Base-by-base conservation (phyloP, 2,797 vertebrate species). In the Malacoraja senta region DNA sequence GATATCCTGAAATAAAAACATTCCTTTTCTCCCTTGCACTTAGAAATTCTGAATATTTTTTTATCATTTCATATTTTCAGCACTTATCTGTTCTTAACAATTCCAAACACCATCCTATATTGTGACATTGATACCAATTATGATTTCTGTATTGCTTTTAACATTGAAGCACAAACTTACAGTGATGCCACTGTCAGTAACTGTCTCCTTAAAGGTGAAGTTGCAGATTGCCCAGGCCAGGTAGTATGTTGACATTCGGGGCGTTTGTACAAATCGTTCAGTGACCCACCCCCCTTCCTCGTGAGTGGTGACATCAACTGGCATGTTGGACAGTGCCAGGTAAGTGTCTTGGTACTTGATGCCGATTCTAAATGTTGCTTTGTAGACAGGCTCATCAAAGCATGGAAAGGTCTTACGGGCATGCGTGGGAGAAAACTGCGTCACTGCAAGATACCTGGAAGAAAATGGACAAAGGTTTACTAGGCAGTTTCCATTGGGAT, bases 221-320 rank as follows among this genome's bases (percentile, higher is more conserved):
- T 98, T 98, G 96, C 98, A 98, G 77, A 98, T 97, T 71, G 98
- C 97, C 98, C 98, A 98, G 93, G 98, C 98, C 95, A 98, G 95
- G 95, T 98, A 98, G 95, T 98, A 98, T 0, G 98, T 98, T 94
- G 98, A 98, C 98, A 98, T 98, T 93, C 98, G 97, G 1, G 98
- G 98, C 10, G 98, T 98, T 93, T 97, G 97, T 93, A 97, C 96
- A 94, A 98, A 98, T 94, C 97, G 97, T 77, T 97, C 97, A 79
- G 97, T 98, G 94, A 97, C 94, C 97, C 97, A 98, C 96, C 97
- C 97, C 61, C 98, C 97, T 94, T 98, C 97, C 81, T 97, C 97
- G 83, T 97, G 95, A 95, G 96, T 96, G 0, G 95, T 96, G 86
- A 97, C 97, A 95, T 98, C 97, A 90, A 98, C 96, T 0, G 98